These are phyloP conservation scores for Paradisaea rubra DNA, from an alignment of 2,113 vertebrate species.

Conservation along the genomic window DNA sequence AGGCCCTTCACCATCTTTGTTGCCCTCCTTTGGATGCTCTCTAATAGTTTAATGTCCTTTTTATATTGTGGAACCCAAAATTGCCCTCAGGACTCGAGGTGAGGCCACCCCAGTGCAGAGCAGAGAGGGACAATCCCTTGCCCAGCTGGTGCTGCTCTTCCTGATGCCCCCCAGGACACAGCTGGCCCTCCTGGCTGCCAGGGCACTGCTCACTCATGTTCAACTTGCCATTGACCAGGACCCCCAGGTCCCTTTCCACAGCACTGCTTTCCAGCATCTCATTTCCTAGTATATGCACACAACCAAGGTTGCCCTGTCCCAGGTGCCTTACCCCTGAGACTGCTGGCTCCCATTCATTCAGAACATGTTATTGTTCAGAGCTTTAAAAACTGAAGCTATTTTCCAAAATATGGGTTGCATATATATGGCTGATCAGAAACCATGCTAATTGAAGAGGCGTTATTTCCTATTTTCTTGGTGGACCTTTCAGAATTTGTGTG, in stretches of 20 bases:
- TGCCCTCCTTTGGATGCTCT: accelerated
- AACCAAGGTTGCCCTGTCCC: not conserved
- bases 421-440: not conserved
- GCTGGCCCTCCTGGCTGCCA: not conserved
- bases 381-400: not conserved
- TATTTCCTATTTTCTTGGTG: not conserved
- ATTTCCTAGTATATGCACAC: not conserved
- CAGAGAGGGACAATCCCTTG: not conserved
- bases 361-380: not conserved
- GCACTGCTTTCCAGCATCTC: not conserved
- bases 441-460: not conserved
- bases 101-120: accelerated
- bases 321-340: not conserved
- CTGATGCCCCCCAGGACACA: not conserved
- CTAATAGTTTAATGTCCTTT: not conserved
- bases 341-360: not conserved
- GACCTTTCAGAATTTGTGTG: not conserved
- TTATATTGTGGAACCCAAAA: not conserved
- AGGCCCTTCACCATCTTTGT: not conserved
- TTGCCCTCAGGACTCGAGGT: accelerated
- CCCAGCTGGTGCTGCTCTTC: accelerated
- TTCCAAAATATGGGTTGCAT: not conserved
- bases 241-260: not conserved
- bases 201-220: accelerated
- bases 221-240: accelerated